phyloP scores from a whole-genome alignment of 2,888 invertebrate species.

The Drosophila prostipennis region DNA sequence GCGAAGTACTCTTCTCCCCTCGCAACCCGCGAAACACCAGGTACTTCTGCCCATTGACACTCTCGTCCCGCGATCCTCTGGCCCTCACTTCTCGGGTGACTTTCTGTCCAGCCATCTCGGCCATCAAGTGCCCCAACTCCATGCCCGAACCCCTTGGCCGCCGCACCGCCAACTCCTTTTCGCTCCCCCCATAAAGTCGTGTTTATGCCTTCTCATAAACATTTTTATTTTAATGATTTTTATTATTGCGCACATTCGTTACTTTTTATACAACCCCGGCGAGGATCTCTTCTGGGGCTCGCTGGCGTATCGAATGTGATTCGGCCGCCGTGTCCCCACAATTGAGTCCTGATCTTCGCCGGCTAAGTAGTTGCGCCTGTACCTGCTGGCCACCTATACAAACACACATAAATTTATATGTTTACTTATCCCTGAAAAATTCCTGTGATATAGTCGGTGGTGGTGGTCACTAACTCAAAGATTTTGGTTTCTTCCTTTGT shows the following conservation, averaged over 20 bases:
- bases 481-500: background rate
- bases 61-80: conserved; percentile 38
- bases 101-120: conserved; percentile 29
- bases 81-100: conserved; percentile 7
- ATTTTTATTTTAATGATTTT: conserved; percentile 83
- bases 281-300: conserved; percentile 48
- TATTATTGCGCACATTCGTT: conserved; percentile 81
- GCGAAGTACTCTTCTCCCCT: conserved; percentile 3
- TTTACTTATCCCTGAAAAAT: conserved; percentile 30
- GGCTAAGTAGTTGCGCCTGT: conserved; percentile 34
- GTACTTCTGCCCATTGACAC: conserved; percentile 71
- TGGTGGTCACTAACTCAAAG: background rate
- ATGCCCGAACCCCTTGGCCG: conserved; percentile 1
- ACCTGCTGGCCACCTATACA: conserved; percentile 27
- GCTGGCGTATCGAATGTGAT: conserved; percentile 33
- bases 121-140: conserved; percentile 66
- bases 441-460: background rate
- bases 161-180: background rate
- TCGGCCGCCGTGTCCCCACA: conserved; percentile 38
- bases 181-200: conserved; percentile 55
- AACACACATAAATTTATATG: conserved; percentile 29
- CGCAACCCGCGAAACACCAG: background rate
- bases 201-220: conserved; percentile 82
- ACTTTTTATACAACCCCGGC: conserved; percentile 69
- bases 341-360: conserved; percentile 32